Base-by-base conservation (phyloP, 2,888 invertebrate species). In the Allacma fusca region DNA sequence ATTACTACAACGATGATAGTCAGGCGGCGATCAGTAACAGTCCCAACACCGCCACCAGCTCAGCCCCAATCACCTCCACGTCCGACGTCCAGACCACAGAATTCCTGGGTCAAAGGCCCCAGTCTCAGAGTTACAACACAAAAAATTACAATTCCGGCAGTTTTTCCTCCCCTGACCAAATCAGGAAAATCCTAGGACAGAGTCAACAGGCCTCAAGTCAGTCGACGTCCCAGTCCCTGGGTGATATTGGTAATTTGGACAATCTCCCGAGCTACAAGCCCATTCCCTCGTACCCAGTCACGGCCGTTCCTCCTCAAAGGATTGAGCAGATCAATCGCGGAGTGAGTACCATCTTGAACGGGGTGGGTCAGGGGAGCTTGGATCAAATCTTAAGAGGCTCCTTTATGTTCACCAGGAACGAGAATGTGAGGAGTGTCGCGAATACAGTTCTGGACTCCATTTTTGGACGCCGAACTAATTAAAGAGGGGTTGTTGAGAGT, bases 361-460 rank as follows among this genome's bases (percentile, higher is more conserved):
- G 82, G 21, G 82, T 82, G 12, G 57, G 80, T 9, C 64, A 62
- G 12, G 68, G 77, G 13, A 80, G 79, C 28, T 68, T 83, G 40
- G 81, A 78, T 0, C 78, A 80, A n/a, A 81, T 83, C 34, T 50
- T 83, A 5, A 59, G 82, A 57, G 82, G 82, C 43, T 80, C 81
- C 34, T 82, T 82, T 65, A 78, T 78, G 34, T 82, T 81, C 67
- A 78, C 81, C 26, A 21, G 81, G 16, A 83, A 83, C 72, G 80
- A 83, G 13, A 81, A 81, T 73, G 82, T 83, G 7, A 72, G 80
- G 26, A 81, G 70, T 26, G 82, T 83, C 1, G 82, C 82, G 21
- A 81, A 81, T 59, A 83, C 77, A 65, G 82, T 83, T 26, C 50
- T 83, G 28, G 81, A 80, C 29, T 64, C 67, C 19, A 83, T 83